phyloP scores from a whole-genome alignment of 2,113 vertebrate genomes.

The Ceuthmochares aereus region DNA sequence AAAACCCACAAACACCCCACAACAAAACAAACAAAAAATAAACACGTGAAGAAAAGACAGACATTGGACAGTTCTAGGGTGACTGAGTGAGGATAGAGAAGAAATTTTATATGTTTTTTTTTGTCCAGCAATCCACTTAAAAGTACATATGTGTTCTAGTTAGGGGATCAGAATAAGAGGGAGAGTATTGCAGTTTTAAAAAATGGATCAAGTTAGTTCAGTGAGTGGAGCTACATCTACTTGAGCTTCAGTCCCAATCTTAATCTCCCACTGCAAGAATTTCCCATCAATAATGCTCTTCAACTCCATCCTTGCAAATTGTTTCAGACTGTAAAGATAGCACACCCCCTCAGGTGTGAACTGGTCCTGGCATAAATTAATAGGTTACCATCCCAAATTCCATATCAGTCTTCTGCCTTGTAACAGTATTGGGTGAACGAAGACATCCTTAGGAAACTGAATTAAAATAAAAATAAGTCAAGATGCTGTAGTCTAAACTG shows the following conservation, averaged over 20 bases:
- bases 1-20: neutral
- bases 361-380: neutral
- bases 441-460: neutral
- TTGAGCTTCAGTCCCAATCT: neutral
- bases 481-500: neutral
- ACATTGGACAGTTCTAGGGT: neutral
- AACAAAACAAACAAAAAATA: neutral
- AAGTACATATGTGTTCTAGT: neutral
- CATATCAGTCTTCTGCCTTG: neutral
- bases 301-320: neutral
- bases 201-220: neutral
- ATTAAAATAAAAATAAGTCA: neutral
- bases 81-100: neutral
- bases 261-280: neutral
- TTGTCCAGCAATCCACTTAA: neutral
- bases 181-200: neutral
- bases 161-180: neutral
- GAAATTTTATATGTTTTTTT: neutral
- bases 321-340: neutral
- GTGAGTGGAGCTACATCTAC: neutral
- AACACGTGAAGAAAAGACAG: constrained; percentile 18
- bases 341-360: neutral
- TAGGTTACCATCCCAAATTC: neutral
- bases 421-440: neutral
- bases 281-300: neutral